Conservation (phyloP, 2,797 vertebrate species). For the Paratrypauchen microcephalus region DNA sequence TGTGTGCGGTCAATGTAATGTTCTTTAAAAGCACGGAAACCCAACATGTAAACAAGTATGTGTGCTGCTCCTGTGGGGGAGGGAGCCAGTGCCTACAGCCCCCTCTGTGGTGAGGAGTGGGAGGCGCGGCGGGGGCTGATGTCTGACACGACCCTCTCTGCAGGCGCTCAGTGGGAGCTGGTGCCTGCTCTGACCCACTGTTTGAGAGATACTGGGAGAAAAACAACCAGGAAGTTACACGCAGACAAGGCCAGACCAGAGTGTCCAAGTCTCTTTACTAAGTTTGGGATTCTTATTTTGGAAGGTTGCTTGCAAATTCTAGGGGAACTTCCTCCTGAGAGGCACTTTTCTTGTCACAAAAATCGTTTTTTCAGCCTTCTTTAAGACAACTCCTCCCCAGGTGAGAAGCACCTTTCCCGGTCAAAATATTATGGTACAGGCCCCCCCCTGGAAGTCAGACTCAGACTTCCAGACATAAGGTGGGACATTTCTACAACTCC, state of each 20-base stretch:
- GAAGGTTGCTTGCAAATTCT: no score
- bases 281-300: no score
- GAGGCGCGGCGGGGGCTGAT: constrained; percentile 83
- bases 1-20: neutral
- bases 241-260: neutral
- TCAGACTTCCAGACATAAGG: no score
- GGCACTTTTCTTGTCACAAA: no score
- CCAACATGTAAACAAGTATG: no score
- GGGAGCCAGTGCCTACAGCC: constrained; percentile 77
- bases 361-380: no score
- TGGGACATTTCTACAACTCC: no score
- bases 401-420: no score
- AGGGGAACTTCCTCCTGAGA: no score
- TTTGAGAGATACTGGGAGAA: constrained; percentile 48
- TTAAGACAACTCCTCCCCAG: no score
- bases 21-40: neutral
- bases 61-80: constrained; percentile 44
- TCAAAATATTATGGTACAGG: no score
- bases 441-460: no score
- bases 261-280: neutral
- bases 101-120: constrained; percentile 80
- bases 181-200: constrained; percentile 63
- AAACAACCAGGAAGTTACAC: constrained; percentile 28
- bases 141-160: constrained; percentile 89
- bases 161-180: constrained; percentile 68